These are phyloP conservation scores for Delichon dasypus DNA, from an alignment of 2,797 vertebrate genomes.

Conservation along the genomic window DNA sequence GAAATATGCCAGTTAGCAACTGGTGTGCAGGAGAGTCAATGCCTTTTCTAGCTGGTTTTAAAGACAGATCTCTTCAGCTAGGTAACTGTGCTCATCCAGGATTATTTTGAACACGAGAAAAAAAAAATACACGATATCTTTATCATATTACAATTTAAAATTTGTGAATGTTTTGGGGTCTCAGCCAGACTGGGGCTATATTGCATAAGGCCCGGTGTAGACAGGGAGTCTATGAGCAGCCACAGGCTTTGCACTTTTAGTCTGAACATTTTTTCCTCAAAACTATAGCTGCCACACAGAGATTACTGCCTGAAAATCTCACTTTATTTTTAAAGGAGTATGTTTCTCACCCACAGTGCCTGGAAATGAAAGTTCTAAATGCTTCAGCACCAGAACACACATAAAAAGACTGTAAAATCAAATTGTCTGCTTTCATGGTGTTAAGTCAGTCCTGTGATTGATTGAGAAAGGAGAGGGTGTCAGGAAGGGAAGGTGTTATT, in stretches of 20 bases:
- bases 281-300: not conserved
- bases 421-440: slow-evolving; percentile 58
- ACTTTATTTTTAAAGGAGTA: slow-evolving; percentile 62
- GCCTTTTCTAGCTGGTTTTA: not conserved
- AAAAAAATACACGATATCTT: not conserved
- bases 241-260: slow-evolving; percentile 12
- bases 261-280: slow-evolving; percentile 3
- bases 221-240: slow-evolving; percentile 27
- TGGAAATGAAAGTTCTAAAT: slow-evolving; percentile 68
- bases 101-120: not conserved
- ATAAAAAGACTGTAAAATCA: slow-evolving; percentile 61
- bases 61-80: not conserved
- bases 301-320: slow-evolving; percentile 55
- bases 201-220: not conserved
- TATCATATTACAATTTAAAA: not conserved
- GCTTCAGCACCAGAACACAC: slow-evolving; percentile 46
- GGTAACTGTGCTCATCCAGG: not conserved
- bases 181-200: not conserved
- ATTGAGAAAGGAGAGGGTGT: not conserved
- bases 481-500: slow-evolving; percentile 10
- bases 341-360: slow-evolving; percentile 49
- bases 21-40: not conserved
- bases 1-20: slow-evolving; percentile 8
- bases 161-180: not conserved
- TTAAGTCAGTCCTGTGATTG: slow-evolving; percentile 54